Evolutionary conservation across 2,113 vertebrate species (phyloP), one percentile per base, ranked within the genome.

Genomic region (Irena cyanogastra): DNA sequence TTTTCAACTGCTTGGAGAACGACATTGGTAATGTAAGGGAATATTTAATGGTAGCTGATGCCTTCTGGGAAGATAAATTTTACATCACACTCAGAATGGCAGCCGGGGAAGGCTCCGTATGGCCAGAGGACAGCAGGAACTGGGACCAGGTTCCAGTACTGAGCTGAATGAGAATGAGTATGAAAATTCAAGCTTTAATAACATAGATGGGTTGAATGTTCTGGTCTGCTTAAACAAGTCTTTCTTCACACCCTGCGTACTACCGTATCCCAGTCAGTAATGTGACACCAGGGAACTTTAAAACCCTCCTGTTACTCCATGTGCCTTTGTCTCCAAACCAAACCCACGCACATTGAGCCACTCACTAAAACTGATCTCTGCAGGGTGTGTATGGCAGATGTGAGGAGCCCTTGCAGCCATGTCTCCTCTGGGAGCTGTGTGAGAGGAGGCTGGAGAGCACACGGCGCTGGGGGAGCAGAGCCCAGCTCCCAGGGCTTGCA

Each of bases 21-120:
- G 8, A 11, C 9, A 93, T 86, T 90, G 53, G 64, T 27, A 64
- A 31, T 13, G 3, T 33, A 72, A 76, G 56, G 54, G 27, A 75
- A 12, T 59, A 35, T 47, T 63, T 59, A 66, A 66, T n/a, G 6
- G 27, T 26, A 52, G 20, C 2, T 54, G 37, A 11, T n/a, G 16
- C 11, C 27, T 83, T 66, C 44, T 71, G 19, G 20, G 27, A n/a
- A 57, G 42, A 27, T 16, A n/a, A 37, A 16, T 47, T 90, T 81
- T 65, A 39, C 24, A 39, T 35, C 26, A 11, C 0, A 0, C 26
- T 83, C 26, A 35, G 30, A 41, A 22, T 3, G 3, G 41, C 28
- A 44, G 11, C 24, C 0, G 0, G 4, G 30, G 42, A 28, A 22
- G 35, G 19, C 4, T 41, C 59, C 26, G 28, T 53, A 1, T 27